Conservation (phyloP, 2,797 vertebrate species). For the Hypotaenidia philippensis region DNA sequence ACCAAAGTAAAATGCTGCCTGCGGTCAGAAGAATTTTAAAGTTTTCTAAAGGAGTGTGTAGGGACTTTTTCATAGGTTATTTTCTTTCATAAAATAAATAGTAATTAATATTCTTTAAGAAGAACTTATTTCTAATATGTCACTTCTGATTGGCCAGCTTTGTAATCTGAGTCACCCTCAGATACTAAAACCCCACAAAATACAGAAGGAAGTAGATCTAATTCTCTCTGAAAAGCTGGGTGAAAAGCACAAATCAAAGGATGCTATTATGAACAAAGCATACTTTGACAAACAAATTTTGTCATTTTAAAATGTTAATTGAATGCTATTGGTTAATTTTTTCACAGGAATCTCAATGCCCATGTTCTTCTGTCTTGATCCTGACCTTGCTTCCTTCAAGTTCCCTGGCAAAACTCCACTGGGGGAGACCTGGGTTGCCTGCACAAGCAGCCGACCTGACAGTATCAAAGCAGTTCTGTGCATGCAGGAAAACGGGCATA, state of each 20-base stretch:
- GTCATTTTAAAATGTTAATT: background rate
- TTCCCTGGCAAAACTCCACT: background rate
- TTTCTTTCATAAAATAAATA: background rate
- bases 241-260: background rate
- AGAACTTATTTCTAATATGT: background rate
- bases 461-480: background rate
- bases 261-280: background rate
- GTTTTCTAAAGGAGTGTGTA: background rate
- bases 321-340: background rate
- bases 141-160: background rate
- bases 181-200: background rate
- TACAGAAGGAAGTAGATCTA: background rate
- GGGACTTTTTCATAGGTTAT: background rate
- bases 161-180: background rate
- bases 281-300: background rate
- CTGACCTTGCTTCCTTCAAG: background rate
- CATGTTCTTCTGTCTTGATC: background rate
- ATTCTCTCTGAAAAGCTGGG: background rate
- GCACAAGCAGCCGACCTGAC: background rate
- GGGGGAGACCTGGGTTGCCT: background rate
- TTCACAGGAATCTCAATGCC: background rate
- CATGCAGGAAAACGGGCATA: background rate
- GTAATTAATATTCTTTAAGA: background rate
- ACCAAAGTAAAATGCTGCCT: constrained; percentile 28
- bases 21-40: constrained; percentile 9